A percentile compares a stretch with the other conserved stretches of the same genome.
Conservation (phyloP, 2,797 vertebrate genomes). For the Spinus pinus region DNA sequence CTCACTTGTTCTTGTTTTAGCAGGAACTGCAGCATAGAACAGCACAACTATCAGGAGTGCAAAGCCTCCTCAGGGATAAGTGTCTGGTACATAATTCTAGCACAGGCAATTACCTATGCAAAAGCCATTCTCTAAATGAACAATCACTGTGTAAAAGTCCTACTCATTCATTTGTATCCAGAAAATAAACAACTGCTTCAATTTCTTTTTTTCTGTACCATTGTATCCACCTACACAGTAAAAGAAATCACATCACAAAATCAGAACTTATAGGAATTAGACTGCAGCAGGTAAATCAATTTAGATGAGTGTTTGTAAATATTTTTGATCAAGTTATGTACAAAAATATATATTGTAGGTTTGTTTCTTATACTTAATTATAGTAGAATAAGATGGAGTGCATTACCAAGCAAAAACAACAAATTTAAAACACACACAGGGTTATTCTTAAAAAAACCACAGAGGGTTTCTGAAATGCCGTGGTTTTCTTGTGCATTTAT, state of each 20-base stretch:
- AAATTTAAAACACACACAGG: neutral
- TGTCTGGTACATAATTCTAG: neutral
- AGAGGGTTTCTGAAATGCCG: neutral
- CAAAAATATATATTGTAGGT: neutral
- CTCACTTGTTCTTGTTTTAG: neutral
- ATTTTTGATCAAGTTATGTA: neutral
- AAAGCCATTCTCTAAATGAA: neutral
- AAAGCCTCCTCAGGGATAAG: neutral
- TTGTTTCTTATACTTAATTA: conserved; percentile 6
- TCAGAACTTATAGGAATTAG: neutral
- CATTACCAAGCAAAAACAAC: neutral
- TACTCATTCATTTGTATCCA: neutral
- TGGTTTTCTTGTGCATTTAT: neutral
- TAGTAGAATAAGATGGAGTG: neutral
- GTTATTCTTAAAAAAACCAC: neutral
- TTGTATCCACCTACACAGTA: neutral
- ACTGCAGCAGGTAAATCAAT: neutral
- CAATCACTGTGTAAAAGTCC: neutral
- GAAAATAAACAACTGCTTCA: neutral
- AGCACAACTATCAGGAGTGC: neutral
- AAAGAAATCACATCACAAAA: neutral
- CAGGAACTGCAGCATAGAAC: neutral
- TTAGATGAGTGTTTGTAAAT: neutral
- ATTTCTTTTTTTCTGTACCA: neutral
- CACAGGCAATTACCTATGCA: neutral